Percentiles rank a stretch among this genome's conserved stretches.
Evolutionary conservation across 2,113 vertebrate species (phyloP).

Genomic region (Ptychochromis oligacanthus): DNA sequence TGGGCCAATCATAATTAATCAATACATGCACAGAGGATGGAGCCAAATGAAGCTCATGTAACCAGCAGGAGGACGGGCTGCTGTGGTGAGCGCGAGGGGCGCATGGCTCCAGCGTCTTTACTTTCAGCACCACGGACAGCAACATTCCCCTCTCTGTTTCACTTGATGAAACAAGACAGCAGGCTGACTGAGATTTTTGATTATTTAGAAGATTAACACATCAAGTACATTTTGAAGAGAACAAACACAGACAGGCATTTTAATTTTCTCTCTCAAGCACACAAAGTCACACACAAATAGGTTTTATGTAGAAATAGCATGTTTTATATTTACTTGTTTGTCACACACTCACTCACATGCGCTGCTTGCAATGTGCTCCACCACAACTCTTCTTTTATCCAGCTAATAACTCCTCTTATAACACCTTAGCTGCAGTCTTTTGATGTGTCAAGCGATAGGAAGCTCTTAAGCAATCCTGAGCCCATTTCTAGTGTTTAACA

Average conservation of each 20-base stretch:
- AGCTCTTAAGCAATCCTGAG: constrained; percentile 34
- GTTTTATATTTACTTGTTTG: constrained; percentile 16
- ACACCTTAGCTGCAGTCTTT: constrained; percentile 7
- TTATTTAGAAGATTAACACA: constrained; percentile 37
- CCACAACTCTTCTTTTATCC: constrained; percentile 44
- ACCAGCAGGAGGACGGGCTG: constrained; percentile 14
- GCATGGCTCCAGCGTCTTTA: background rate
- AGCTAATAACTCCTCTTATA: constrained; percentile 21
- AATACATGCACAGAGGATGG: constrained; percentile 48
- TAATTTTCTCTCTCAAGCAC: background rate
- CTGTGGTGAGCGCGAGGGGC: background rate
- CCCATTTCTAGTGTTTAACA: constrained; percentile 49
- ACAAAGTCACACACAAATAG: background rate
- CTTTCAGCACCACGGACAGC: constrained; percentile 68
- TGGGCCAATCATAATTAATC: constrained; percentile 66
- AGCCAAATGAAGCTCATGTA: background rate
- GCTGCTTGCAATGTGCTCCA: constrained; percentile 11
- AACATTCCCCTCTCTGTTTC: background rate
- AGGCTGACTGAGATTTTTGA: constrained; percentile 2
- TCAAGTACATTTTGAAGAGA: constrained; percentile 3
- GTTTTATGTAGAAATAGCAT: background rate
- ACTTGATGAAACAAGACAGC: background rate
- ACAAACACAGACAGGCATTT: constrained; percentile 36
- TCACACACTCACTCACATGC: background rate
- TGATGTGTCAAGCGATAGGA: constrained; percentile 49